Percentiles rank a stretch among this genome's conserved stretches.
phyloP scores from a whole-genome alignment of 2,888 invertebrate species.

The Philereme vetulata region DNA sequence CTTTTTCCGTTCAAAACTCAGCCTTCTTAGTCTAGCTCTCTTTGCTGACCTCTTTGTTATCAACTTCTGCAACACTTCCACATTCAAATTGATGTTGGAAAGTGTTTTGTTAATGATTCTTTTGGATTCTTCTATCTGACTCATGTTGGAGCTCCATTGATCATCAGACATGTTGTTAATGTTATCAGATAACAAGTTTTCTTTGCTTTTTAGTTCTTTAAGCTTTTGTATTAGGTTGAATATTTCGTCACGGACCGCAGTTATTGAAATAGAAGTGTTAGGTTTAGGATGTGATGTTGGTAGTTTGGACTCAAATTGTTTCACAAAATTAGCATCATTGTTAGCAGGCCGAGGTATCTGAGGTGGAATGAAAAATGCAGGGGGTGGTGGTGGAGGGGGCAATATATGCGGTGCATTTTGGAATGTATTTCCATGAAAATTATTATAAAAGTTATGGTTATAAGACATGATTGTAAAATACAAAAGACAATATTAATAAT shows the following conservation, averaged over 20 bases:
- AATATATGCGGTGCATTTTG: conserved; percentile 49
- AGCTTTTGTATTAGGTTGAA: conserved; percentile 45
- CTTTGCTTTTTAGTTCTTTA: conserved; percentile 55
- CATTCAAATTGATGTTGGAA: conserved; percentile 63
- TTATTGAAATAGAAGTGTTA: conserved; percentile 46
- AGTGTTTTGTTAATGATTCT: conserved; percentile 67
- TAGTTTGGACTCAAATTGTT: conserved; percentile 49
- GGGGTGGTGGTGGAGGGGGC: conserved; percentile 55
- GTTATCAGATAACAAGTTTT: conserved; percentile 70
- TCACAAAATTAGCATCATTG: conserved; percentile 59
- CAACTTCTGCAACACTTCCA: conserved; percentile 67
- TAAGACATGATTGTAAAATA: conserved; percentile 71
- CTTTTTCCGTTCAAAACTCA: conserved; percentile 56
- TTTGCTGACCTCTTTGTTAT: conserved; percentile 76
- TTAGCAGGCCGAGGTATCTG: conserved; percentile 34
- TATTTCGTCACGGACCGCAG: conserved; percentile 51
- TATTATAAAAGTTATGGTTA: conserved; percentile 66
- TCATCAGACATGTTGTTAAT: conserved; percentile 70
- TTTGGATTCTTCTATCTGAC: conserved; percentile 78
- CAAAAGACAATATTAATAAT: conserved; percentile 52
- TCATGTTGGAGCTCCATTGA: conserved; percentile 82
- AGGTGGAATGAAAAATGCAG: conserved; percentile 47
- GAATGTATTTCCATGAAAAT: conserved; percentile 69
- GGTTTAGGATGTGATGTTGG: conserved; percentile 14
- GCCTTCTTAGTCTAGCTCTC: conserved; percentile 74